Conservation (phyloP, 2,797 vertebrate species). For the Labroides dimidiatus region DNA sequence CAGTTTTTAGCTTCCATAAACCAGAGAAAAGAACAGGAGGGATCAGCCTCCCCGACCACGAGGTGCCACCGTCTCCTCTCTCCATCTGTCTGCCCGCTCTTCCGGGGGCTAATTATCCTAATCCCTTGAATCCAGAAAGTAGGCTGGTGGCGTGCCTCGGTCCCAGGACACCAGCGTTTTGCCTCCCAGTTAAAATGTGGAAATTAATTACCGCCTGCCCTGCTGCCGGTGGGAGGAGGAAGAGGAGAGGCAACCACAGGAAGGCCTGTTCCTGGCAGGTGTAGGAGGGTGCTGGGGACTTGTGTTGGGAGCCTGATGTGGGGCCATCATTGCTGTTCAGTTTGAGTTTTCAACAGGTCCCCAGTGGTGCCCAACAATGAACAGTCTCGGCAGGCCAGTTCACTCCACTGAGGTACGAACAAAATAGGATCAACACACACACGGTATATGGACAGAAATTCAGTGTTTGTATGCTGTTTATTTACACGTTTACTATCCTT, state of each 20-base stretch:
- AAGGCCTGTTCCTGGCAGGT: conserved; percentile 70
- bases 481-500: not conserved
- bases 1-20: conserved; percentile 57
- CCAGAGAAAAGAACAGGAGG: conserved; percentile 57
- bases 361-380: too few species aligned
- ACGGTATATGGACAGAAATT: not conserved
- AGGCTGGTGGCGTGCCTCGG: conserved; percentile 77
- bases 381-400: conserved; percentile 13
- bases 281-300: conserved; percentile 62
- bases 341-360: too few species aligned
- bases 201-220: conserved; percentile 88
- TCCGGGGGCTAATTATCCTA: conserved; percentile 89
- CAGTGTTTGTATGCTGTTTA: not conserved
- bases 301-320: conserved; percentile 44
- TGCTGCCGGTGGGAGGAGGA: conserved; percentile 81
- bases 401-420: not conserved
- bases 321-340: conserved; percentile 33
- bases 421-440: not conserved
- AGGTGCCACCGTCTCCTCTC: conserved; percentile 77
- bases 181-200: conserved; percentile 86
- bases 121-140: conserved; percentile 85
- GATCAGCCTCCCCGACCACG: conserved; percentile 67
- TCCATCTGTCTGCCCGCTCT: conserved; percentile 87
- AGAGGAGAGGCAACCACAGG: conserved; percentile 67
- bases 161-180: conserved; percentile 83